Evolutionary conservation across 1,140 invertebrate species (phyloP), one percentile per base, ranked within the genome.

Genomic region (Chlorops oryzae): DNA sequence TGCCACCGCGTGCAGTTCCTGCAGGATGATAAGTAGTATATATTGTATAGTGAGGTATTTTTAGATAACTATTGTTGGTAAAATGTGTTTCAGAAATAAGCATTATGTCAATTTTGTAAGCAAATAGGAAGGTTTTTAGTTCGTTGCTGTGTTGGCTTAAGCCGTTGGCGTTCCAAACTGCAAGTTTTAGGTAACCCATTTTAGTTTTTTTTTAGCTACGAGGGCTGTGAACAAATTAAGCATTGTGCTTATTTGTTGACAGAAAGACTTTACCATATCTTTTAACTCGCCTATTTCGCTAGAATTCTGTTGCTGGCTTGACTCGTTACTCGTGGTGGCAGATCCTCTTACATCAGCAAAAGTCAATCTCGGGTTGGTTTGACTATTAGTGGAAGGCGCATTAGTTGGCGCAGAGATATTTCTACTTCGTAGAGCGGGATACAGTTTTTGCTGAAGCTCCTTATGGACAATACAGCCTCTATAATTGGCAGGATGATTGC

Each of bases 1-100:
- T 39, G 6, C 15, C 37, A 9, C 37, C 37, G 18, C 18, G 37
- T 39, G 7, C 9, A 9, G 37, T 39, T 7, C 37, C 37, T 9
- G 9, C 37, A 6, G 7, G 37, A 17, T 39, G 37, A 17, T 39
- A 13, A 13, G 37, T 39, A 18, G 9, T 6, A 17, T 39, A 39
- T 13, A 39, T 17, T 39, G 9, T 18, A 17, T 9, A 39, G 7
- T 17, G 9, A 39, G 9, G 9, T 9, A 39, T 9, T 39, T 17
- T 39, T 6, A 39, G 5, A 17, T 39, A 13, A 13, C 17, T 17
- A 6, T 18, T 18, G 9, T 39, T 39, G 6, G 9, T 39, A 39
- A 39, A 18, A 39, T 39, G 37, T 39, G 37, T 39, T 39, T 39
- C 37, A 6, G 37, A 39, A 17, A 39, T 39, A 18, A 39, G 37